Evolutionary conservation across 37 sponge, comb jelly and placozoan species (phyloP).

Genomic region (Crambe crambe): DNA sequence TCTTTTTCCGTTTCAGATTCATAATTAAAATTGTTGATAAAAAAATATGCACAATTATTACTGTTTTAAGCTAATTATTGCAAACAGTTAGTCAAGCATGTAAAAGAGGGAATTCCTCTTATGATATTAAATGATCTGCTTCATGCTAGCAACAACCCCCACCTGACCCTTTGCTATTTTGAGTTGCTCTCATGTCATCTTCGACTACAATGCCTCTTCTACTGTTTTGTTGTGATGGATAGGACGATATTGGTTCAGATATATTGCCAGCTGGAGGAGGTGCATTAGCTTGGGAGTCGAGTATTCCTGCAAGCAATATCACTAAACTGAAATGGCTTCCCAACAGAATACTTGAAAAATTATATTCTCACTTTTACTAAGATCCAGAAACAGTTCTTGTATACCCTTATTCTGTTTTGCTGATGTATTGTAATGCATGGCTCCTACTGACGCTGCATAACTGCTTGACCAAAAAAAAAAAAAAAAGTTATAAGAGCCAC

Average conservation of each 20-base stretch:
- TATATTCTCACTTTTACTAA: slow-evolving; percentile 82
- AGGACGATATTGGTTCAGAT: background rate
- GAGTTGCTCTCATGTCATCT: slow-evolving; percentile 23
- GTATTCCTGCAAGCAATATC: slow-evolving; percentile 4
- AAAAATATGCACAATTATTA: too few relatives aligned
- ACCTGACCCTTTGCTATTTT: background rate
- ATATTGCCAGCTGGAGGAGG: background rate
- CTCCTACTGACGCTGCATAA: slow-evolving; percentile 90
- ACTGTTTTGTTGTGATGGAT: background rate
- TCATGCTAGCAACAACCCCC: slow-evolving; percentile 8
- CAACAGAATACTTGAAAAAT: background rate
- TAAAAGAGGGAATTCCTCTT: slow-evolving; percentile 20
- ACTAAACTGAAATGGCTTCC: background rate
- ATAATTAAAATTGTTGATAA: background rate
- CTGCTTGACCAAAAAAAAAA: slow-evolving; percentile 19
- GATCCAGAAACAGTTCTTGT: slow-evolving; percentile 91
- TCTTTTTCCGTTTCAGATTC: background rate
- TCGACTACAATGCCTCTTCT: slow-evolving; percentile 21
- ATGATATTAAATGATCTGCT: background rate
- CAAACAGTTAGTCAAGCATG: slow-evolving; percentile 13
- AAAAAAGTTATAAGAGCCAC: background rate
- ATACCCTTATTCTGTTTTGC: slow-evolving; percentile 97
- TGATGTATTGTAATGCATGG: slow-evolving; percentile 85
- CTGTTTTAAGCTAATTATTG: background rate
- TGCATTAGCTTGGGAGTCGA: background rate